These are phyloP conservation scores for Columba guinea DNA, from an alignment of 2,797 vertebrate species.

Conservation along the genomic window DNA sequence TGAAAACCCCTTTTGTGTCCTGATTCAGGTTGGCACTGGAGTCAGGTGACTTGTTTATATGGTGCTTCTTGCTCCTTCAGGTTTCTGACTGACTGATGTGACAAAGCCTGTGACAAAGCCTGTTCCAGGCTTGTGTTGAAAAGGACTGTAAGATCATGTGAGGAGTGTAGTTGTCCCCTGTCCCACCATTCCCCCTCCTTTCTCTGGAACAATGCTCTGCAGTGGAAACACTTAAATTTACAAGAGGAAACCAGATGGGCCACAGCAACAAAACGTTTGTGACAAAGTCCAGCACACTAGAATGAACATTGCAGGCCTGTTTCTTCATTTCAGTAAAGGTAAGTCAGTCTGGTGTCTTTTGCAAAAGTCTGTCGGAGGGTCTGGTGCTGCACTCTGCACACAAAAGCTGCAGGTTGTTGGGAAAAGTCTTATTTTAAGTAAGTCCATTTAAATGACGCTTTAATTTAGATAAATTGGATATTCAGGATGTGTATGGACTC, in stretches of 20 bases:
- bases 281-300: not conserved
- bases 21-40: accelerated
- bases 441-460: not conserved
- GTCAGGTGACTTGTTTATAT: accelerated
- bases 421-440: not conserved
- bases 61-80: not conserved
- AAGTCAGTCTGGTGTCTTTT: not conserved
- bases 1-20: accelerated
- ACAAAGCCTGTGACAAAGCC: too few species aligned
- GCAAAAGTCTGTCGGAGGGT: not conserved
- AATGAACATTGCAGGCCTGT: accelerated
- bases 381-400: not conserved
- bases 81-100: not conserved
- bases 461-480: not conserved
- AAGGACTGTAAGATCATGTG: not conserved
- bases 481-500: accelerated
- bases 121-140: not conserved
- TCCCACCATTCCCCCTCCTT: not conserved
- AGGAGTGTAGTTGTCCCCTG: not conserved
- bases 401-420: not conserved
- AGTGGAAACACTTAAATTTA: not conserved
- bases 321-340: not conserved
- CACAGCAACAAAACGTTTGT: not conserved
- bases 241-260: not conserved
- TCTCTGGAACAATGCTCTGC: not conserved